Base-by-base conservation (phyloP, 2,113 vertebrate genomes). In the Sorex fumeus region DNA sequence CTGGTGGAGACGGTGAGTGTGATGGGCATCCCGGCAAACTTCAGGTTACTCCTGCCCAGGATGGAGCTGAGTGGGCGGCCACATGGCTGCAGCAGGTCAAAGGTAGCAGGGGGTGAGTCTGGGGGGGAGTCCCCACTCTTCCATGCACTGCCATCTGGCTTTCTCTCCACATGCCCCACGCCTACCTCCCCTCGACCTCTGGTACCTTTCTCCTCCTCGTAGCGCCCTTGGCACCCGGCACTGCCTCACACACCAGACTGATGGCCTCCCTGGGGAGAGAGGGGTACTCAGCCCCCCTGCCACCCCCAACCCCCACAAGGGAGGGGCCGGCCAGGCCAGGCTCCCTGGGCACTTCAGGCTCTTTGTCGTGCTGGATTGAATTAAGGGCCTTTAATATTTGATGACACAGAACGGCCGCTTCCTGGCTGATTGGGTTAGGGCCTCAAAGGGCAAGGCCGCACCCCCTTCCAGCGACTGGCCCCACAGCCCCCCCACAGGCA, bases 1-100 rank as follows among this genome's bases (percentile, higher is more conserved):
- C 99, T 99, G 97, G 99, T 99, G 4, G 99, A 99, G 91, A 99
- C 98, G n/a, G 99, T 99, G 74, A 99, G 98, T 88, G 98, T 99
- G 98, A 99, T 99, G 88, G 99, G 98, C 99, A 99, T 99, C 32
- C 99, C 99, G 0, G 99, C 99, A 67, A 99, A 99, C 97, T 99
- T 99, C 95, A 99, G 98, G 98, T 99, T 99, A 96, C 99, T 99
- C 96, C 99, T 99, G 89, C 99, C 99, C 95, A 99, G 97, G 96
- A 99, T 99, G 91, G 99, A 98, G 70, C 98, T 98, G 66, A 99
- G 97, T 10, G 98, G 98, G 60, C 99, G 99, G 87, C 99, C 97
- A 6, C 98, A 98, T 77, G 99, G 99, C 99, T 99, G 87, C 57
- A 87, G 88, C 66, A 62, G n/a, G 34, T 40, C 87, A n/a, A 83